Percentiles rank a stretch among this genome's conserved stretches.
Conservation (phyloP, 2,113 vertebrate genomes). For the Noctilio leporinus region DNA sequence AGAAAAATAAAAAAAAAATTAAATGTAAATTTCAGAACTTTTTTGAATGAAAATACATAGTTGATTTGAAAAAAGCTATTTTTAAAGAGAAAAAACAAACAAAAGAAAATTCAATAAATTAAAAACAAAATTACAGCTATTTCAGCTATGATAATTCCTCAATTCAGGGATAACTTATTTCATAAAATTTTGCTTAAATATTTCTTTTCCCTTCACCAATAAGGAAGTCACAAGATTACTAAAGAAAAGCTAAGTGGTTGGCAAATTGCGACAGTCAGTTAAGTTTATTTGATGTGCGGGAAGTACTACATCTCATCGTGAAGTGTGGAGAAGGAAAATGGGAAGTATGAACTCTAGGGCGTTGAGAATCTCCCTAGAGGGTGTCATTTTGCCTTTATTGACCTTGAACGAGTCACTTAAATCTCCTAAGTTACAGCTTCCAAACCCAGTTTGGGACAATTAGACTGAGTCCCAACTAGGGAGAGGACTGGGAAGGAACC, state of each 20-base stretch:
- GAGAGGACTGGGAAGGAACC: too few species aligned
- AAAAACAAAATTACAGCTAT: not conserved
- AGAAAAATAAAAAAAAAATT: too few species aligned
- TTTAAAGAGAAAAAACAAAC: not conserved
- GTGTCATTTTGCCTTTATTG: not conserved
- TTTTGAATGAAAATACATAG: not conserved
- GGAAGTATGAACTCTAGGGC: rapidly evolving
- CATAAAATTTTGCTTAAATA: not conserved
- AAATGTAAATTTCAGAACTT: too few species aligned
- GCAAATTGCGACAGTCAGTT: not conserved
- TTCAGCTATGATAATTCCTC: not conserved
- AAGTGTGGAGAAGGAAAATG: not conserved
- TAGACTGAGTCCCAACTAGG: not conserved
- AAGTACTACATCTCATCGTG: not conserved
- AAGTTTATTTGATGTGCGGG: not conserved
- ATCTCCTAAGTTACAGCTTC: not conserved
- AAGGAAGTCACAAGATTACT: not conserved
- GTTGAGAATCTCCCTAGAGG: too few species aligned
- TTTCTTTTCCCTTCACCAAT: not conserved
- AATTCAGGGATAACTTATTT: not conserved
- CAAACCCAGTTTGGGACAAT: not conserved
- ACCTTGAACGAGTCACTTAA: not conserved
- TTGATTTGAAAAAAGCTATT: not conserved
- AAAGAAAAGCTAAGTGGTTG: not conserved
- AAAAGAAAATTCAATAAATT: not conserved